These are phyloP conservation scores for Montipora foliosa DNA, from an alignment of 64 coral and sea anemone genomes.

Conservation along the genomic window DNA sequence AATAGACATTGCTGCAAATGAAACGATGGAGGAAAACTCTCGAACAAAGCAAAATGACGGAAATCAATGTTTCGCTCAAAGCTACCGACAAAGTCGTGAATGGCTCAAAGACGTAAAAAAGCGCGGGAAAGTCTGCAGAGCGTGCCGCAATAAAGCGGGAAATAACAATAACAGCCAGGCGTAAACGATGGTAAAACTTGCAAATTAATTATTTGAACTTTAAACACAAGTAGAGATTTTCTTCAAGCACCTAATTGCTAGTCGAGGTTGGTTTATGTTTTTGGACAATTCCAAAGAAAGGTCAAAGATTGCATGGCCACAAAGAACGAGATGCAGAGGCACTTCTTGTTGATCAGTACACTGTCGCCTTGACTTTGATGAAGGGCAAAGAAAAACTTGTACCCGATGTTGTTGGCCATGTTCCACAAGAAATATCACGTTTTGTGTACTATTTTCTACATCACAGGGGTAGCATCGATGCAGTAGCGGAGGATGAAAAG, in stretches of 20 bases:
- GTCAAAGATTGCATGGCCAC: not conserved
- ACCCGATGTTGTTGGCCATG: not conserved
- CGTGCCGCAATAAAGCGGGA: conserved; percentile 1
- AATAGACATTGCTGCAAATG: conserved; percentile 54
- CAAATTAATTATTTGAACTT: not conserved
- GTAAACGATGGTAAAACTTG: conserved; percentile 5
- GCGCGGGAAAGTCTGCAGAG: not conserved
- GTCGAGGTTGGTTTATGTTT: not conserved
- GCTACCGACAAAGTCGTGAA: conserved; percentile 25
- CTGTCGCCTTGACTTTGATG: conserved; percentile 35
- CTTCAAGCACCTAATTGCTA: no score
- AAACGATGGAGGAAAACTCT: conserved; percentile 11
- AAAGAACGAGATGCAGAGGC: not conserved
- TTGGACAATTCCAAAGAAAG: conserved; percentile 15
- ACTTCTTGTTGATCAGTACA: not conserved
- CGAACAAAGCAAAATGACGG: not conserved
- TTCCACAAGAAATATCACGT: conserved; percentile 20
- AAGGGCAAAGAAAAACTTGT: conserved; percentile 67
- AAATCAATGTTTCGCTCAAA: not conserved
- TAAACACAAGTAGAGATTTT: not conserved
- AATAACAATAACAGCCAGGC: not conserved
- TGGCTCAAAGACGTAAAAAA: conserved; percentile 23
- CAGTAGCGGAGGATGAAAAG: no score
- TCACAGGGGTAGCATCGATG: not conserved
- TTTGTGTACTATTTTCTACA: conserved; percentile 49